Percentiles rank a stretch among this genome's conserved stretches.
phyloP scores from a whole-genome alignment of 2,113 vertebrate species.

The Dasyornis broadbenti region DNA sequence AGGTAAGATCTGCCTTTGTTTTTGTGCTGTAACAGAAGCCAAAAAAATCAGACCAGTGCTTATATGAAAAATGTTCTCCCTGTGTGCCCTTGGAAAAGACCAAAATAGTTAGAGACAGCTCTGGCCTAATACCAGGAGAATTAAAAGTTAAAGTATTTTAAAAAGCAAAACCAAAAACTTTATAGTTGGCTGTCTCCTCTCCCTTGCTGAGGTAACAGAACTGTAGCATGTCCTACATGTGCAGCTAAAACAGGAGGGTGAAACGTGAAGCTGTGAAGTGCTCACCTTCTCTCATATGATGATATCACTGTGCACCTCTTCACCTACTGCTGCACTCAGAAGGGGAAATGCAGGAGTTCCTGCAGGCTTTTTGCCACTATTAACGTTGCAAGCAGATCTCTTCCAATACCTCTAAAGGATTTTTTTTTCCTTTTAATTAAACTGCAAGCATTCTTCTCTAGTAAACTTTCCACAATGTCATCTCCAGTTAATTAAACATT shows the following conservation, averaged over 20 bases:
- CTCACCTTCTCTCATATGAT: neutral
- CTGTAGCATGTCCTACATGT: neutral
- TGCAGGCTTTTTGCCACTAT: constrained; percentile 2
- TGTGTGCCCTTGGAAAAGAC: constrained; percentile 4
- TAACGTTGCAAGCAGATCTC: constrained; percentile 61
- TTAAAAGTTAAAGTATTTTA: neutral
- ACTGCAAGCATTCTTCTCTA: constrained; percentile 52
- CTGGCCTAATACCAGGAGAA: constrained; percentile 38
- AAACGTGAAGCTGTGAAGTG: neutral
- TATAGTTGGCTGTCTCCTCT: constrained; percentile 8
- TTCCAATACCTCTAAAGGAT: constrained; percentile 54
- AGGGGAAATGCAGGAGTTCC: constrained; percentile 24
- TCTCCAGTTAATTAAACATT: constrained; percentile 76
- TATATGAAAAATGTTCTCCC: neutral
- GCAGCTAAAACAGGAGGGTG: neutral
- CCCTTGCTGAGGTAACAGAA: constrained; percentile 1
- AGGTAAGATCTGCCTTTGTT: constrained; percentile 15
- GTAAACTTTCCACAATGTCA: constrained; percentile 67
- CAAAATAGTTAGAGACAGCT: neutral
- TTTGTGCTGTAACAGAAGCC: neutral
- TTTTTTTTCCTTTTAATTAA: constrained; percentile 73
- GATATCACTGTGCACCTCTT: neutral
- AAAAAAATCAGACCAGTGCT: neutral
- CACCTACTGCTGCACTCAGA: constrained; percentile 46
- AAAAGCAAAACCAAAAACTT: neutral